Base-by-base conservation (phyloP, 1,140 invertebrate genomes). In the Brachionus rubens region DNA sequence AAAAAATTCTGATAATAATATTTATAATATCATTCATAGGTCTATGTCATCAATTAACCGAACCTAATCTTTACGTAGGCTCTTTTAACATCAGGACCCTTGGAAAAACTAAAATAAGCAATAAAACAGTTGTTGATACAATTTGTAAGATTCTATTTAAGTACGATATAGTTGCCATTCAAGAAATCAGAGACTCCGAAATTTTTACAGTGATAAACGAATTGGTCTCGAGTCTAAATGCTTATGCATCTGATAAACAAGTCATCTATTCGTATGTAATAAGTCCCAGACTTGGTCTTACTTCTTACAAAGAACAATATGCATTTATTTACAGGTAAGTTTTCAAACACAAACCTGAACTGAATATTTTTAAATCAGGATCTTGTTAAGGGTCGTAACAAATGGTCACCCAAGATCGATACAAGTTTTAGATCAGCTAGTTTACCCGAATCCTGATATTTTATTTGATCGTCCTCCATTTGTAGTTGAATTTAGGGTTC, bases 111-210 rank as follows among this genome's bases (percentile, higher is more conserved):
- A 67, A 67, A 67, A 67, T 67, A 10, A 24, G 36, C 43, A 41
- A 47, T 21, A 41, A 41, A 19, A 47, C 36, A 12, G 26, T 67
- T 41, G 62, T 67, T 0, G 19, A 41, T 10, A 43, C 62, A 47
- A 47, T 67, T 5, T 43, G 36, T 14, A 26, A 67, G 19, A 67
- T 67, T 43, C 4, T 67, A 16, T 41, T 33, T 12, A 41, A 16
- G 26, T 67, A 67, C 40, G 62, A 67, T 16, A 67, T 67, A 24
- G 62, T 67, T 12, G 36, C 43, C 62, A 67, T 67, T 67, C 62
- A 67, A 41, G 62, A 67, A 26, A 47, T 67, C 4, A 41, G 62
- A 24, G 62, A 67, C 36, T 67, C 62, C 1, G 26, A 24, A 14
- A 47, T 67, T 21, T 26, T 33, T 33, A 33, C 30, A 33, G 43